A percentile compares a stretch with the other conserved stretches of the same genome.
These are phyloP conservation scores for Drosophila flavopinicola DNA, from an alignment of 2,888 invertebrate species.

Conservation along the genomic window DNA sequence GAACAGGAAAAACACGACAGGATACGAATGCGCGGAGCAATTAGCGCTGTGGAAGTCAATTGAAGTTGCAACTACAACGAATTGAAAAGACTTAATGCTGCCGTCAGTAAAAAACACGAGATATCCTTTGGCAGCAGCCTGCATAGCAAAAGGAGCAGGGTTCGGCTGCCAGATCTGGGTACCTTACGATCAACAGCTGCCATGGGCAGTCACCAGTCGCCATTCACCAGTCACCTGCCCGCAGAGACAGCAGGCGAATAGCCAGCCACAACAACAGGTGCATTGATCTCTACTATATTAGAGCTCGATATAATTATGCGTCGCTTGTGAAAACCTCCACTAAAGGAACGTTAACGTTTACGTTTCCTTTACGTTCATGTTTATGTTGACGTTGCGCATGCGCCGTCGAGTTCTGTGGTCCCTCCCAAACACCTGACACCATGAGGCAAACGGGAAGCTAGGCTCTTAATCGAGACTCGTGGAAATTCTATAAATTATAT, in stretches of 20 bases:
- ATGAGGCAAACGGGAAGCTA: conserved; percentile 17
- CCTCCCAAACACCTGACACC: conserved; percentile 59
- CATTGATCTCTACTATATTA: conserved; percentile 45
- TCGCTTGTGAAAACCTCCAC: conserved; percentile 47
- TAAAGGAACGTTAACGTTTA: conserved; percentile 31
- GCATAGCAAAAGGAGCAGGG: conserved; percentile 25
- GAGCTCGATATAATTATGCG: conserved; percentile 71
- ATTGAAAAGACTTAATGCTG: conserved; percentile 39
- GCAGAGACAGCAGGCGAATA: conserved; percentile 38
- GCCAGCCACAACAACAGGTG: conserved; percentile 68
- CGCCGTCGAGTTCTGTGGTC: conserved; percentile 37
- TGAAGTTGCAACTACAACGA: conserved; percentile 64
- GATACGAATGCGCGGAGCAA: conserved; percentile 59
- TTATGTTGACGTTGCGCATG: conserved; percentile 62
- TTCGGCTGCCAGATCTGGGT: conserved; percentile 13
- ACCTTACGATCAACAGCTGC: conserved; percentile 51
- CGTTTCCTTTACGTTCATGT: conserved; percentile 6
- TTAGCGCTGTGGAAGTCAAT: conserved; percentile 74
- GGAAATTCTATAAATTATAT: conserved; percentile 55
- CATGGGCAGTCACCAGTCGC: conserved; percentile 59
- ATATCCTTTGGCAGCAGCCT: conserved; percentile 41
- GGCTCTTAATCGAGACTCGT: conserved; percentile 61
- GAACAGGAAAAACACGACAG: conserved; percentile 57
- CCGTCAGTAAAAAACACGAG: conserved; percentile 6
- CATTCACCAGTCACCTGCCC: no score